Base-by-base conservation (phyloP, 2,113 vertebrate genomes). In the Tautogolabrus adspersus region DNA sequence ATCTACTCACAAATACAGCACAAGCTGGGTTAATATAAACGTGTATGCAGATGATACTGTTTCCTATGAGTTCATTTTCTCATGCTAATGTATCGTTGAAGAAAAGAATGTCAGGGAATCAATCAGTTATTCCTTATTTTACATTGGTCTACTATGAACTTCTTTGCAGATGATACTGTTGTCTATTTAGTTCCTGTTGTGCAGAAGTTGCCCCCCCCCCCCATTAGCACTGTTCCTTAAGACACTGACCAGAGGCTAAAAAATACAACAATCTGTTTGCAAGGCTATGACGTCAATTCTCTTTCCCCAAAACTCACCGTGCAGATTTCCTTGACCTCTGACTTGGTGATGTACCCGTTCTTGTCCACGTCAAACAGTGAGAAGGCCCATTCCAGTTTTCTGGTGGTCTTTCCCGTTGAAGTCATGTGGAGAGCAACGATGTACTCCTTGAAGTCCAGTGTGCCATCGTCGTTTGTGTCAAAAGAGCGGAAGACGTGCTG, bases 281-380 rank as follows among this genome's bases (percentile, higher is more conserved):
- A 38, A 46, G 4, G 11, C 16, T 18, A 8, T n/a, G 52, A 2
- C 7, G 23, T 47, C 18, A 21, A 10, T 30, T 11, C 13, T 0
- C 6, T 12, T 30, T 57, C 5, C 19, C 49, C 6, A 16, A 40
- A 46, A 84, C 91, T 81, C 87, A 98, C 97, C 95, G 95, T 88
- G 85, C 97, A 97, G 2, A 99, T 98, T 88, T 98, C 97, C 77
- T 93, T 93, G 95, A 98, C 97, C 91, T 99, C 97, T 62, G 96
- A 93, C 5, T 96, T 95, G 89, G 97, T 97, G 95, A 99, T 97
- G 93, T 98, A 98, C 79, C 97, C 97, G 0, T 98, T 99, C 74
- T 96, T 97, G 0, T 99, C 97, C 79, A 98, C 94, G 85, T 98
- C 97, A 0, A 98, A 98, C 94, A 99, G 96, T 47, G 96, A 97